A percentile compares a stretch with the other conserved stretches of the same genome.
Conservation (phyloP, 2,888 invertebrate species). For the Clusia tigrina region DNA sequence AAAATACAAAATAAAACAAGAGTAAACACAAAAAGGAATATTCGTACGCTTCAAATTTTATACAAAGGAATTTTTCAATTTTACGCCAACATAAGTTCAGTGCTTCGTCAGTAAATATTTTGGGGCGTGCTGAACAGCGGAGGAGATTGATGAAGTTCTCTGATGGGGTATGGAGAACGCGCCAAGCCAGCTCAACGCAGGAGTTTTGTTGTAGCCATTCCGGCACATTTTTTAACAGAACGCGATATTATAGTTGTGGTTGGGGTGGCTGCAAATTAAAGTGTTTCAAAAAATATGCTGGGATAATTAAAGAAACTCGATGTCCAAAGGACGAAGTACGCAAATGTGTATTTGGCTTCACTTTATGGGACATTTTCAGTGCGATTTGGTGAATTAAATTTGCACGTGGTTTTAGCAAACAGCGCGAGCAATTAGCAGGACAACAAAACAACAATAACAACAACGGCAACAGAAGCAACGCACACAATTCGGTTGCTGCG, state of each 20-base stretch:
- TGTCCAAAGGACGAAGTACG: too few relatives aligned
- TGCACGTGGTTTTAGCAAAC: constrained; percentile 44
- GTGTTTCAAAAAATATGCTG: too few relatives aligned
- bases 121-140: background rate
- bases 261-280: too few relatives aligned
- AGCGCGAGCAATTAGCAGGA: constrained; percentile 18
- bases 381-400: constrained; percentile 47
- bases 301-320: too few relatives aligned
- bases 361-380: constrained; percentile 23
- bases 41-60: constrained; percentile 27
- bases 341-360: background rate
- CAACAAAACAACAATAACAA: constrained; percentile 5
- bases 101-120: constrained; percentile 47
- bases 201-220: too few relatives aligned
- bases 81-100: constrained; percentile 62
- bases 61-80: constrained; percentile 61
- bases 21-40: background rate
- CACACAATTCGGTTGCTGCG: background rate
- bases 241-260: too few relatives aligned
- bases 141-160: constrained; percentile 5
- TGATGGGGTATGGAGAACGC: background rate
- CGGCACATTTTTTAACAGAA: too few relatives aligned
- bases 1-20: background rate
- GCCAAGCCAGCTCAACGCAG: background rate
- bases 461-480: constrained; percentile 1